These are phyloP conservation scores for Cantharis rufa DNA, from an alignment of 2,888 invertebrate genomes.

Conservation along the genomic window DNA sequence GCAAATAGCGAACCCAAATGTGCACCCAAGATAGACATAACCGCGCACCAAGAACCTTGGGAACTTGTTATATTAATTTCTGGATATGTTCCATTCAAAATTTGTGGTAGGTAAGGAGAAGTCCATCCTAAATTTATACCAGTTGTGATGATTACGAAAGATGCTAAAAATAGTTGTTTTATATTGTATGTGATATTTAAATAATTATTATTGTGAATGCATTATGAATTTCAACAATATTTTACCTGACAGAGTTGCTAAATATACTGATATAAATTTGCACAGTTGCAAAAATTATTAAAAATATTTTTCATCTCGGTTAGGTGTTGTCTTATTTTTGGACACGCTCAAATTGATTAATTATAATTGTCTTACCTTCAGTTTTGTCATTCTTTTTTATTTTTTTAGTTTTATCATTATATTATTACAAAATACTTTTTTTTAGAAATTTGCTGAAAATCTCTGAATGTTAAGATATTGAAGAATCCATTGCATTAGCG, in stretches of 20 bases:
- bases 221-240: neutral
- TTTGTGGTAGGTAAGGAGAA: constrained; percentile 61
- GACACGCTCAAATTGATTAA: neutral
- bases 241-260: neutral
- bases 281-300: neutral
- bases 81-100: constrained; percentile 54
- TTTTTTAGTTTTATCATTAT: too few relatives aligned
- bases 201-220: neutral
- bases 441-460: too few relatives aligned
- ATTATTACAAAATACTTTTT: too few relatives aligned
- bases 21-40: constrained; percentile 68
- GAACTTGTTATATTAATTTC: constrained; percentile 59
- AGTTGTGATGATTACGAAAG: constrained; percentile 44
- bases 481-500: too few relatives aligned
- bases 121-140: constrained; percentile 60
- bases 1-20: constrained; percentile 66
- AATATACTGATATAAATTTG: neutral
- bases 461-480: too few relatives aligned
- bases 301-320: neutral
- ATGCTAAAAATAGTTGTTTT: constrained; percentile 37
- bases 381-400: neutral
- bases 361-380: neutral
- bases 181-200: neutral
- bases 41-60: constrained; percentile 66
- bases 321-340: neutral